phyloP scores from a whole-genome alignment of 2,888 invertebrate species.

The Litoditis marina region DNA sequence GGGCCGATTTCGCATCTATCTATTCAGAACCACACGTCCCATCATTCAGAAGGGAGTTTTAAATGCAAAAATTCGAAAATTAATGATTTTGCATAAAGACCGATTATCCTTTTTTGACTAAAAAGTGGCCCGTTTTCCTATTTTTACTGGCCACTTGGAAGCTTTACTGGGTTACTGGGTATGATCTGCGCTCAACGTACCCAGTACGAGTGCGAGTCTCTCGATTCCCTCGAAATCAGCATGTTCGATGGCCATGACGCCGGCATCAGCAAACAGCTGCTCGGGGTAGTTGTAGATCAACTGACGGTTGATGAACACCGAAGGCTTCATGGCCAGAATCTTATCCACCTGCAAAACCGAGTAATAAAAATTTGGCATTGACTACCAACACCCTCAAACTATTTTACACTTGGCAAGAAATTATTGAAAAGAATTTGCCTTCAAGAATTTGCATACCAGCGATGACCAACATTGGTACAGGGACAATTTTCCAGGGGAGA shows the following conservation, averaged over 20 bases:
- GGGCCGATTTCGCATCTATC: too few relatives aligned
- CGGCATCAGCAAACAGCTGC: slow-evolving; percentile 95
- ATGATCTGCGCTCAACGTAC: slow-evolving; percentile 64
- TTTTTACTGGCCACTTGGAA: too few relatives aligned
- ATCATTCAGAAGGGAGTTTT: too few relatives aligned
- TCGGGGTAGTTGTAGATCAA: slow-evolving; percentile 99
- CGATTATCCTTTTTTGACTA: too few relatives aligned
- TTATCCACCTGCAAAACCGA: slow-evolving; percentile 81
- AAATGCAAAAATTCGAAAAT: too few relatives aligned
- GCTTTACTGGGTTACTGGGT: neutral
- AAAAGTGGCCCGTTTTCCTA: neutral
- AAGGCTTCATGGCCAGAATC: slow-evolving; percentile 88
- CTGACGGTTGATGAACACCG: slow-evolving; percentile 96
- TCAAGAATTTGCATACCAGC: neutral
- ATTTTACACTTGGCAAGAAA: slow-evolving; percentile 9
- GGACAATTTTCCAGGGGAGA: neutral
- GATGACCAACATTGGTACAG: too few relatives aligned
- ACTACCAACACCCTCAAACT: neutral
- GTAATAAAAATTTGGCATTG: neutral
- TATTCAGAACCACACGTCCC: too few relatives aligned
- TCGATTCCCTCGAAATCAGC: slow-evolving; percentile 99
- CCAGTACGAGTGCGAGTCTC: slow-evolving; percentile 89
- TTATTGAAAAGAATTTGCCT: neutral
- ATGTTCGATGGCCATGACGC: slow-evolving; percentile 95
- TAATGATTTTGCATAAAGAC: too few relatives aligned